Evolutionary conservation across 2,113 vertebrate species (phyloP).

Genomic region (Macaca fascicularis): T2T-MFA8v1.1 NC_088380.1:131289501-131290000

Average conservation of each 20-base stretch:
- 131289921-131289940: constrained; percentile 74
- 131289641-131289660: constrained; percentile 86
- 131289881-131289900: constrained; percentile 70
- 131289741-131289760: constrained; percentile 69
- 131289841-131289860: constrained; percentile 73
- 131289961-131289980: constrained; percentile 35
- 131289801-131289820: constrained; percentile 63
- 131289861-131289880: constrained; percentile 62
- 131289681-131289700: constrained; percentile 86
- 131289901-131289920: constrained; percentile 72
- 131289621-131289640: constrained; percentile 87
- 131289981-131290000: not conserved
- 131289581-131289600: constrained; percentile 81
- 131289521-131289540: constrained; percentile 88
- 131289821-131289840: constrained; percentile 82
- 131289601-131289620: constrained; percentile 85
- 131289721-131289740: constrained; percentile 81
- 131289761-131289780: constrained; percentile 41
- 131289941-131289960: constrained; percentile 73
- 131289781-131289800: not conserved
- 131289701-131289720: constrained; percentile 85
- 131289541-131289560: constrained; percentile 79
- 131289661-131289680: constrained; percentile 86
- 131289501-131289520: constrained; percentile 87
- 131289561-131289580: constrained; percentile 75